Evolutionary conservation across 23 tunicate species (phyloP), one percentile per base, ranked within the genome.

Genomic region (Diplosoma virens): DNA sequence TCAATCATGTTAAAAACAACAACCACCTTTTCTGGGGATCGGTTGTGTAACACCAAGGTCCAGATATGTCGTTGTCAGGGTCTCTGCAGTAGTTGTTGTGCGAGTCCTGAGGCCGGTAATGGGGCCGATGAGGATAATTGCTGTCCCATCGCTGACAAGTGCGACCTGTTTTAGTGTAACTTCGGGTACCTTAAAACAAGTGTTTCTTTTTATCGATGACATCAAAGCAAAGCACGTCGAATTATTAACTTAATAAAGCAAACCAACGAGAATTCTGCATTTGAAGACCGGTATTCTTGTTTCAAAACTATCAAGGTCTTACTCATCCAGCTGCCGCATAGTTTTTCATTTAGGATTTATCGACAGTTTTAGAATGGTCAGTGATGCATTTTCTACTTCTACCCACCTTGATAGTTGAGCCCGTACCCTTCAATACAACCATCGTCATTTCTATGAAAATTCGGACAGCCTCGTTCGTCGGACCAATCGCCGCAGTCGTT

Each of bases 31-130:
- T 68, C 0, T 31, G 30, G 5, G 76, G 76, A 52, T 89, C 88
- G 20, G 84, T 82, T 2, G 96, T 89, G 75, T 89, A 89, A 52
- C 96, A 89, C 96, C 96, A 89, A 11, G 83, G 83, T 5, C 96
- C 96, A 2, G 32, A n/a, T 0, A 3, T n/a, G 37, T 82, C 88
- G 48, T 82, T 64, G 32, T 89, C 88, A 1, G 96, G 96, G 67
- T 89, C 77, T 4, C 96, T 54, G 61, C 96, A 89, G 54, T 71
- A 89, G 58, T 89, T 89, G 60, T 89, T 66, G 55, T 82, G 59
- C 36, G 78, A 36, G 37, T 82, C 59, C 27, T 64, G 70, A 1
- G 96, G 96, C 81, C 84, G 25, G 47, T 89, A 89, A 36, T 78
- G 80, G 69, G 96, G 96, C 18, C 25, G 37, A 31, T 79, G 86